Percentiles rank a stretch among this genome's conserved stretches.
Evolutionary conservation across 2,888 invertebrate genomes (phyloP).

Genomic region (Cheilosia scutellata): DNA sequence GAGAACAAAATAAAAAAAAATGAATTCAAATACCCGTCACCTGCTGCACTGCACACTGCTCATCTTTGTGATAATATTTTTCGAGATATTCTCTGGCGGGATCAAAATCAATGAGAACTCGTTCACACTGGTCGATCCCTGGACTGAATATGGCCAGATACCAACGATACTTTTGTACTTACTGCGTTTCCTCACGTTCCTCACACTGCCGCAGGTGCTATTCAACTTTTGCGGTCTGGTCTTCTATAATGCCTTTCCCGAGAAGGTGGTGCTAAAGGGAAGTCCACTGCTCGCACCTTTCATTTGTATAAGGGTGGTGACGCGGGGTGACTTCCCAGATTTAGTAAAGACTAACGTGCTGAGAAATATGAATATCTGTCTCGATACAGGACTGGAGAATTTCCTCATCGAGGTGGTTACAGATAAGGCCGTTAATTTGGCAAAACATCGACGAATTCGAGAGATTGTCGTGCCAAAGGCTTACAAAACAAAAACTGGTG

Average conservation of each 20-base stretch:
- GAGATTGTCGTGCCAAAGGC: conserved; percentile 95
- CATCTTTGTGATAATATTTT: conserved; percentile 89
- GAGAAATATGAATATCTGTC: conserved; percentile 93
- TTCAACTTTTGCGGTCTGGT: conserved; percentile 93
- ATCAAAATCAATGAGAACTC: conserved; percentile 86
- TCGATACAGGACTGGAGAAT: conserved; percentile 96
- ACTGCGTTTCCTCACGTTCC: conserved; percentile 91
- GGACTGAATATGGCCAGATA: conserved; percentile 91
- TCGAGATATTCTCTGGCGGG: conserved; percentile 89
- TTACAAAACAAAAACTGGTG: conserved; percentile 95
- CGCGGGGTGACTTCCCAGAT: conserved; percentile 96
- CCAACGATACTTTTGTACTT: conserved; percentile 91
- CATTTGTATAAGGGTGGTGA: conserved; percentile 96
- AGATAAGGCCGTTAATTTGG: conserved; percentile 92
- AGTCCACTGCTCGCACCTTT: conserved; percentile 96
- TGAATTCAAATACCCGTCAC: conserved; percentile 88
- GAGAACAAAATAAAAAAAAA: conserved; percentile 51
- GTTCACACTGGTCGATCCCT: conserved; percentile 89
- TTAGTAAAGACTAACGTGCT: conserved; percentile 94
- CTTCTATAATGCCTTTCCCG: conserved; percentile 97
- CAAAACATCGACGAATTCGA: conserved; percentile 91
- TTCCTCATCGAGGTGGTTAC: conserved; percentile 98
- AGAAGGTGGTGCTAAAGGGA: conserved; percentile 94
- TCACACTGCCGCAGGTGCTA: conserved; percentile 94
- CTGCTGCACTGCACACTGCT: conserved; percentile 91